phyloP scores from a whole-genome alignment of 2,797 vertebrate species.

The Lacerta bilineata region DNA sequence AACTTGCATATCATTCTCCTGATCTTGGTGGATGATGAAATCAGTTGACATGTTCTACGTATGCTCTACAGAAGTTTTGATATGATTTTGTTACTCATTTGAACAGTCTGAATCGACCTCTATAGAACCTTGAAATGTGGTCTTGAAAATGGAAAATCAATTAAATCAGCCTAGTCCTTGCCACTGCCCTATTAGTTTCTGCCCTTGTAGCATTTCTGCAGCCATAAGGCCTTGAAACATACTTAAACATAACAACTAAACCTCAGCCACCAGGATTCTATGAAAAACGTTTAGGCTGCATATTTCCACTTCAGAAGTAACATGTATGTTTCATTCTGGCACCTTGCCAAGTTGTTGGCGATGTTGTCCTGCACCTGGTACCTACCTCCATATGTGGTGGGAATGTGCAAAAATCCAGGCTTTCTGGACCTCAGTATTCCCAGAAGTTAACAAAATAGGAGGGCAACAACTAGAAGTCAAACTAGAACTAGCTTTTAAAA shows the following conservation, averaged over 20 bases:
- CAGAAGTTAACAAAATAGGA: too few relatives aligned
- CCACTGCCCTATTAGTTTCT: not conserved
- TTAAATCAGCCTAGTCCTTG: not conserved
- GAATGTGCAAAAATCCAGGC: too few relatives aligned
- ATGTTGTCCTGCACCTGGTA: too few relatives aligned
- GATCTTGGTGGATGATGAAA: not conserved
- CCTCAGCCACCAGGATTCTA: not conserved
- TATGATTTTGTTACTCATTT: not conserved
- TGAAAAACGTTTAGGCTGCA: not conserved
- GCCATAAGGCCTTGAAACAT: not conserved
- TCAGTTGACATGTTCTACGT: not conserved
- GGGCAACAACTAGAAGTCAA: too few relatives aligned
- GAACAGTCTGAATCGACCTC: not conserved
- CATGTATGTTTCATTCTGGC: too few relatives aligned
- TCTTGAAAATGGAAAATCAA: not conserved
- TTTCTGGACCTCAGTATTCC: too few relatives aligned
- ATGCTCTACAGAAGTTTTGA: not conserved
- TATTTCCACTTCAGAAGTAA: not conserved
- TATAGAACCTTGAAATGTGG: not conserved
- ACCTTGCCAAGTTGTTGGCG: too few relatives aligned
- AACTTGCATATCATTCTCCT: constrained; percentile 9
- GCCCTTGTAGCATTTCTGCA: not conserved
- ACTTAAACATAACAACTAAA: constrained; percentile 13
- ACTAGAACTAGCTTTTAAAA: too few relatives aligned
- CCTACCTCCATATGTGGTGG: too few relatives aligned